Evolutionary conservation across 2,888 invertebrate species (phyloP).

Genomic region (Cantharis rustica): DNA sequence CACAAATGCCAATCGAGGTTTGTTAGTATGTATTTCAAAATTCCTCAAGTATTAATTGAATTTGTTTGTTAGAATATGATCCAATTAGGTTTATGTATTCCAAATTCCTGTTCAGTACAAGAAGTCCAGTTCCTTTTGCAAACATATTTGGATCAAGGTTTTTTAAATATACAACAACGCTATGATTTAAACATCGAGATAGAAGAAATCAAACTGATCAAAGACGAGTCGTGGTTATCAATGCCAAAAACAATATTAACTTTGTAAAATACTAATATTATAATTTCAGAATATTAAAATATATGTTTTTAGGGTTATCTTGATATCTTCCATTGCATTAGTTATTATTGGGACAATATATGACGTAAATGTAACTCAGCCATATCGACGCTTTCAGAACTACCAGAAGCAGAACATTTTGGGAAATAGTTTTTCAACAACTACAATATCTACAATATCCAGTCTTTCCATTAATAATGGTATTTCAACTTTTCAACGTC

Average conservation of each 20-base stretch:
- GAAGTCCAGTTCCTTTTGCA: constrained; percentile 48
- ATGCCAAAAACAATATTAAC: constrained; percentile 48
- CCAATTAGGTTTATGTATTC: constrained; percentile 56
- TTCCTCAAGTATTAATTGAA: not conserved
- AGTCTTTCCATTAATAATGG: not conserved
- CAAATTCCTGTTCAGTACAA: constrained; percentile 49
- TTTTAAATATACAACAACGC: constrained; percentile 49
- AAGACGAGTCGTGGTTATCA: constrained; percentile 47
- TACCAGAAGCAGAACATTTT: not conserved
- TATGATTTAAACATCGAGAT: constrained; percentile 51
- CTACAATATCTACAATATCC: not conserved
- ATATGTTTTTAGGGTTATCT: constrained; percentile 38
- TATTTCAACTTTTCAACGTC: not conserved
- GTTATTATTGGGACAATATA: constrained; percentile 41
- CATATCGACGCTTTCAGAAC: not conserved
- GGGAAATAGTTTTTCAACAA: not conserved
- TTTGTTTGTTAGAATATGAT: constrained; percentile 36
- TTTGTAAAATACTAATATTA: constrained; percentile 41
- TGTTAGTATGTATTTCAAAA: constrained; percentile 26
- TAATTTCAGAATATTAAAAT: not conserved
- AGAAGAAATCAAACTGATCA: constrained; percentile 45
- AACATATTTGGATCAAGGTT: constrained; percentile 45
- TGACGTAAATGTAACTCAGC: constrained; percentile 29
- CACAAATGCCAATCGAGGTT: constrained; percentile 54
- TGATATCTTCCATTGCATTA: constrained; percentile 39